Evolutionary conservation across 2,888 invertebrate genomes (phyloP).

Genomic region (Lepidochitona cinerea): DNA sequence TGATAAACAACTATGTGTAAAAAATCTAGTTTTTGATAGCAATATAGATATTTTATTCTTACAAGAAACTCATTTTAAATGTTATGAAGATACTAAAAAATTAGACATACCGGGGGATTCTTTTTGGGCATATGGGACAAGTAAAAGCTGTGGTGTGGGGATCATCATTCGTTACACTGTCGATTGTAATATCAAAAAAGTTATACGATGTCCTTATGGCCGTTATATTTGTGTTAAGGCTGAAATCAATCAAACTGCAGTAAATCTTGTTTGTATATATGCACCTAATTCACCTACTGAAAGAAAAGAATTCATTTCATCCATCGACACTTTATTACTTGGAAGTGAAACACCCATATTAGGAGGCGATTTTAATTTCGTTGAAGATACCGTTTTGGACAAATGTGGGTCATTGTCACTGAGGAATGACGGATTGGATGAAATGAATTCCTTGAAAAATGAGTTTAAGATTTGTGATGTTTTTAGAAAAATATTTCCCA

Average conservation of each 20-base stretch:
- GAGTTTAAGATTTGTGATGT: slow-evolving; percentile 18
- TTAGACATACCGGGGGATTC: neutral
- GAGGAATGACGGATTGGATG: slow-evolving; percentile 7
- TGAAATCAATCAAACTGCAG: neutral
- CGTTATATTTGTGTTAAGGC: neutral
- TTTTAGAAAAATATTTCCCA: slow-evolving; percentile 17
- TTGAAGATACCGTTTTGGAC: slow-evolving; percentile 14
- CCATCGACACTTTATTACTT: neutral
- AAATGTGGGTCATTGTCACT: no score
- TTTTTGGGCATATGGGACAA: neutral
- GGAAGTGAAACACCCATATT: slow-evolving; percentile 9
- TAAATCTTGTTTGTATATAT: neutral
- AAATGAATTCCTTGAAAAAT: slow-evolving; percentile 13
- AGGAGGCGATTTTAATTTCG: slow-evolving; percentile 26
- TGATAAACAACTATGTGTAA: no score
- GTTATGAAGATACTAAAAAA: neutral
- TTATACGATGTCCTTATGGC: neutral
- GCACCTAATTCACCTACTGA: neutral
- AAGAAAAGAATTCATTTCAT: neutral
- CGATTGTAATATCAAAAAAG: no score
- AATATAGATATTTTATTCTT: no score
- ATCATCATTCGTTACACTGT: neutral
- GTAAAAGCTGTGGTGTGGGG: neutral
- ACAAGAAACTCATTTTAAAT: neutral
- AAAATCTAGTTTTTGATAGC: no score